These are phyloP conservation scores for Echinometra lucunter DNA, from an alignment of 53 echinoderm and acorn worm genomes.

Conservation along the genomic window DNA sequence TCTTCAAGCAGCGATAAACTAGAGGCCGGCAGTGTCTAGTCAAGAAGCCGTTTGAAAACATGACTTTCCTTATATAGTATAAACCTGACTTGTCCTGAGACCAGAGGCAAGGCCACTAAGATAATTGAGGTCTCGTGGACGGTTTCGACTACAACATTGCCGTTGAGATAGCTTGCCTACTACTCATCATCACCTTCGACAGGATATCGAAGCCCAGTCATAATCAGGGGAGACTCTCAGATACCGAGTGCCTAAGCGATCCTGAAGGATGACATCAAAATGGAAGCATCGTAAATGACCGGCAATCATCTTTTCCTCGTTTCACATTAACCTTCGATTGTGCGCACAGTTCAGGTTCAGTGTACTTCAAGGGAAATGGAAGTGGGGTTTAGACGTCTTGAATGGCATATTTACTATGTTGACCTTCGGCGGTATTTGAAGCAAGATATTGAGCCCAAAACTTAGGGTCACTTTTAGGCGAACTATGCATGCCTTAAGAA, in stretches of 20 bases:
- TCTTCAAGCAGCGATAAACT: too few species aligned
- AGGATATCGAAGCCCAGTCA: not conserved
- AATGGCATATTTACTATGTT: not conserved
- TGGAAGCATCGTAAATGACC: constrained; percentile 19
- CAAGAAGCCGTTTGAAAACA: too few species aligned
- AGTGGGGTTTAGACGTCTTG: not conserved
- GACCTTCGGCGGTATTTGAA: not conserved
- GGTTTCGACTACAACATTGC: too few species aligned
- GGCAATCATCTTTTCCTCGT: not conserved
- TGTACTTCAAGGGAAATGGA: not conserved
- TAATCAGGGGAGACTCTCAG: not conserved
- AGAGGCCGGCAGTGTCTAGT: too few species aligned
- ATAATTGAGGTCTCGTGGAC: too few species aligned
- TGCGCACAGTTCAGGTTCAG: not conserved
- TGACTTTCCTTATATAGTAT: too few species aligned
- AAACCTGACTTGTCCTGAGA: too few species aligned
- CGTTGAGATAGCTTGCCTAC: too few species aligned
- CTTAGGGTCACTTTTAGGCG: not conserved
- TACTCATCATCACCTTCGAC: not conserved
- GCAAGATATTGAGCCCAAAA: not conserved
- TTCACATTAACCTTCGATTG: not conserved
- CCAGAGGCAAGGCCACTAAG: too few species aligned
- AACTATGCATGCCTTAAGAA: not conserved
- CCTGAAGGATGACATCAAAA: not conserved
- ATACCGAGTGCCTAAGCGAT: not conserved